Evolutionary conservation across 2,113 vertebrate genomes (phyloP), one percentile per base, ranked within the genome.

Genomic region (Phycodurus eques): DNA sequence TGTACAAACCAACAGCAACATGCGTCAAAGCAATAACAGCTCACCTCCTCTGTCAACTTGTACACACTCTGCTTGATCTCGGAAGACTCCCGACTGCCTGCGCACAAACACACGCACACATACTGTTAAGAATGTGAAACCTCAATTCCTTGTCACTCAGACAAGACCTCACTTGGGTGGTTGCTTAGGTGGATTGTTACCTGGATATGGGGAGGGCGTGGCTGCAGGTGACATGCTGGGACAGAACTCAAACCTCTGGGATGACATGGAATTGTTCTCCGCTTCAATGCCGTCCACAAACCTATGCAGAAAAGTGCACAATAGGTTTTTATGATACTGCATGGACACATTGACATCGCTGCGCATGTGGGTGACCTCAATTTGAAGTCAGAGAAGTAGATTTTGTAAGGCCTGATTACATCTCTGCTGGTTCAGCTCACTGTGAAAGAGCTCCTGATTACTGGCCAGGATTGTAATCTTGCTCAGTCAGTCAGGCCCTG

Each of bases 251-350:
- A 94, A 94, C 82, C 86, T 93, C 80, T 90, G 93, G 0, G 88
- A 84, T 3, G 86, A 86, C 14, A 74, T 80, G 68, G 82, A 85
- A 62, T 73, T 91, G 77, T 70, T 91, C 70, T 94, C 93, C 0
- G 91, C 92, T 84, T 94, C 94, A 12, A 93, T 93, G 39, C 94
- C 94, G 6, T 94, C 94, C 77, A 94, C 94, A 72, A 94, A 94
- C 74, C 94, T 94, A 42, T 53, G 73, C 17, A 68, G 72, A 42
- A 6, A 19, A 60, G 6, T 46, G 33, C 56, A 35, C 35, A 67
- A 22, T 20, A 33, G 35, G 7, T 1, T 14, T 62, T 73, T 42
- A 64, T 33, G 69, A 54, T 60, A 57, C 46, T 72, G 19, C 22
- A 15, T 2, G 43, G 27, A 49, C 44, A 74, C 67, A 22, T 17